Evolutionary conservation across 2,888 invertebrate genomes (phyloP).

Genomic region (Acanthococcus lagerstroemiae): DNA sequence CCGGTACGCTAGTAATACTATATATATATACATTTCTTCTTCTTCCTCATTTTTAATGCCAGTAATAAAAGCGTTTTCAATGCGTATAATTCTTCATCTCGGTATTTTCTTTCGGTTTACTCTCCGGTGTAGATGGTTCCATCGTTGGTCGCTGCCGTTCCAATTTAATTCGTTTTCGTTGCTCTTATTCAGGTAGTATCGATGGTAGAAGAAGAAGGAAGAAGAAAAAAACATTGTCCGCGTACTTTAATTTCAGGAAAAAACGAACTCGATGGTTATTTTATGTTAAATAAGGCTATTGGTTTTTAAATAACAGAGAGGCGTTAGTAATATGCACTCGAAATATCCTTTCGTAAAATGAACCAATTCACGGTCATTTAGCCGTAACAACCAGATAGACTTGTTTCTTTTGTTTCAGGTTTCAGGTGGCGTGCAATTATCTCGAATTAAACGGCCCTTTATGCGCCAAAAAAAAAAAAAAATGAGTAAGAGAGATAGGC

Average conservation of each 20-base stretch:
- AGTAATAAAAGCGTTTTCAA: constrained; percentile 24
- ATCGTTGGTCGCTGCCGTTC: too few species aligned
- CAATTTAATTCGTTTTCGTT: constrained; percentile 1
- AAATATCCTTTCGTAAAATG: constrained; percentile 3
- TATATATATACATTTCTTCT: constrained; percentile 1
- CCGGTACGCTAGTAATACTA: constrained; percentile 17
- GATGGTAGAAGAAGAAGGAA: neutral
- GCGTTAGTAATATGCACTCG: neutral
- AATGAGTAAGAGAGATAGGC: too few species aligned
- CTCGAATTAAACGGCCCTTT: too few species aligned
- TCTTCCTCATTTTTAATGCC: constrained; percentile 10
- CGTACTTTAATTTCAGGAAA: neutral
- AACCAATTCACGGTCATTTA: constrained; percentile 22
- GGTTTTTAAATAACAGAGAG: constrained; percentile 12
- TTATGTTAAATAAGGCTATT: constrained; percentile 18
- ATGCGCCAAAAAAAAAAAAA: too few species aligned
- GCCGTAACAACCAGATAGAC: too few species aligned
- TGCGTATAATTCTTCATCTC: constrained; percentile 26
- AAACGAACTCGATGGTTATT: constrained; percentile 21
- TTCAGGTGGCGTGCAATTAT: too few species aligned
- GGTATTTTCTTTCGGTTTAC: neutral
- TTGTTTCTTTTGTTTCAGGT: too few species aligned
- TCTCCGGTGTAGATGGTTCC: neutral
- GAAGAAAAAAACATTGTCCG: neutral
- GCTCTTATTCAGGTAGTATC: neutral